Conservation (phyloP, 2,888 invertebrate genomes). For the Panzeria rudis region DNA sequence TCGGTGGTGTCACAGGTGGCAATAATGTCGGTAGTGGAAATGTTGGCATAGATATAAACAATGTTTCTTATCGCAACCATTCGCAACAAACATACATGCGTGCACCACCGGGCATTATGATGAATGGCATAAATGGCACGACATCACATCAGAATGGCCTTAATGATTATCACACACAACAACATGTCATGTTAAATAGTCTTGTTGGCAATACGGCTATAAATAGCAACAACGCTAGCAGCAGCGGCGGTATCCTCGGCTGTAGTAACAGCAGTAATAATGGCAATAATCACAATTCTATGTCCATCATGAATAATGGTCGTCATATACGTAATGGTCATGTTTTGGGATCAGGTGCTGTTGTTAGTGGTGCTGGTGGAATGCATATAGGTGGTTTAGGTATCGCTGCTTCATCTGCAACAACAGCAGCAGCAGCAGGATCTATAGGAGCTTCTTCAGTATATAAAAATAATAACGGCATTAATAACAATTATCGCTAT, state of each 20-base stretch:
- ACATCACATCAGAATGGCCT: slow-evolving; percentile 66
- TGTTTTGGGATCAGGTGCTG: slow-evolving; percentile 71
- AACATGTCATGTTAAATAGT: slow-evolving; percentile 61
- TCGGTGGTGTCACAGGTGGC: slow-evolving; percentile 41
- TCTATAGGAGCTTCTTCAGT: slow-evolving; percentile 75
- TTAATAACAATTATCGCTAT: slow-evolving; percentile 84
- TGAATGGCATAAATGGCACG: slow-evolving; percentile 60
- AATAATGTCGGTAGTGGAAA: slow-evolving; percentile 43
- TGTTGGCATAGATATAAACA: slow-evolving; percentile 37
- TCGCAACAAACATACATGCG: slow-evolving; percentile 62
- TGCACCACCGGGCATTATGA: slow-evolving; percentile 59
- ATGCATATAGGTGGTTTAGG: slow-evolving; percentile 64
- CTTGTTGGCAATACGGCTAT: slow-evolving; percentile 55
- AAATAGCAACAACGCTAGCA: slow-evolving; percentile 69
- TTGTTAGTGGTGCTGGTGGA: slow-evolving; percentile 69
- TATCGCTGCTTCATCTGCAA: slow-evolving; percentile 62
- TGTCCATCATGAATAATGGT: slow-evolving; percentile 74
- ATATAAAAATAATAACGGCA: slow-evolving; percentile 81
- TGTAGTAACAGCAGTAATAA: slow-evolving; percentile 58
- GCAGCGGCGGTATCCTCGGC: slow-evolving; percentile 67
- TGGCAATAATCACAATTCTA: slow-evolving; percentile 69
- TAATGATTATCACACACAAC: slow-evolving; percentile 70
- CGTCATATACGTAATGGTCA: slow-evolving; percentile 77
- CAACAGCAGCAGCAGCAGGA: slow-evolving; percentile 64
- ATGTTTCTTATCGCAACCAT: slow-evolving; percentile 61